A percentile compares a stretch with the other conserved stretches of the same genome.
Evolutionary conservation across 2,888 invertebrate species (phyloP).

Genomic region (Pollenia amentaria): DNA sequence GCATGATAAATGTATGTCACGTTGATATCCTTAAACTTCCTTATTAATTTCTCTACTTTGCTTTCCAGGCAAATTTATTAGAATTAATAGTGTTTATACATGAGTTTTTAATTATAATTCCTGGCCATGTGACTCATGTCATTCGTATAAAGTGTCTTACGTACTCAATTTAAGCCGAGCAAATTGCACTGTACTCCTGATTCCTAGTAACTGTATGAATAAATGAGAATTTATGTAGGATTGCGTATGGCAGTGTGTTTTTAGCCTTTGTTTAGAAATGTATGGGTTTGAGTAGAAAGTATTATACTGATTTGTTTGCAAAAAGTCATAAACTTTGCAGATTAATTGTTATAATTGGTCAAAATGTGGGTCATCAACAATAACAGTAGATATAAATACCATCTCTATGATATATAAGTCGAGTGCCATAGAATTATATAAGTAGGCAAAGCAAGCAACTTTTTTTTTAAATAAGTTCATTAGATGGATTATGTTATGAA

Average conservation of each 20-base stretch:
- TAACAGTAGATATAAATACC: not conserved
- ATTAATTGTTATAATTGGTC: slow-evolving; percentile 55
- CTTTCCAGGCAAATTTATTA: slow-evolving; percentile 50
- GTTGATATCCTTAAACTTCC: slow-evolving; percentile 14
- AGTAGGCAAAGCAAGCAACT: not conserved
- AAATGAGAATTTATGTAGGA: not conserved
- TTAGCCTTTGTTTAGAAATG: not conserved
- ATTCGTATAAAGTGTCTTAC: slow-evolving; percentile 22
- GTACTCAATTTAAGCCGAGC: slow-evolving; percentile 42
- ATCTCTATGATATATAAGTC: not conserved
- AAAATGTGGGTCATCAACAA: slow-evolving; percentile 59
- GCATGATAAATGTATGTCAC: slow-evolving; percentile 28
- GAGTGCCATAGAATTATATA: slow-evolving; percentile 5
- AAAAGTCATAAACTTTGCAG: slow-evolving; percentile 52
- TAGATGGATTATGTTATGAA: slow-evolving; percentile 9
- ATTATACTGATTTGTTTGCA: slow-evolving; percentile 42
- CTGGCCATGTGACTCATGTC: slow-evolving; percentile 45
- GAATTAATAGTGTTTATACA: slow-evolving; percentile 61
- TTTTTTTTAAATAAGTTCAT: slow-evolving; percentile 2
- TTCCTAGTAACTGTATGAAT: not conserved
- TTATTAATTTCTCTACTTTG: slow-evolving; percentile 7
- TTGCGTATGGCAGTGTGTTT: not conserved
- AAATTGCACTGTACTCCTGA: slow-evolving; percentile 31
- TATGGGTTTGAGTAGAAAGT: slow-evolving; percentile 21
- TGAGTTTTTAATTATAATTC: slow-evolving; percentile 53